Evolutionary conservation across 1,140 invertebrate genomes (phyloP), one percentile per base, ranked within the genome.

Genomic region (Campoletis sonorensis): DNA sequence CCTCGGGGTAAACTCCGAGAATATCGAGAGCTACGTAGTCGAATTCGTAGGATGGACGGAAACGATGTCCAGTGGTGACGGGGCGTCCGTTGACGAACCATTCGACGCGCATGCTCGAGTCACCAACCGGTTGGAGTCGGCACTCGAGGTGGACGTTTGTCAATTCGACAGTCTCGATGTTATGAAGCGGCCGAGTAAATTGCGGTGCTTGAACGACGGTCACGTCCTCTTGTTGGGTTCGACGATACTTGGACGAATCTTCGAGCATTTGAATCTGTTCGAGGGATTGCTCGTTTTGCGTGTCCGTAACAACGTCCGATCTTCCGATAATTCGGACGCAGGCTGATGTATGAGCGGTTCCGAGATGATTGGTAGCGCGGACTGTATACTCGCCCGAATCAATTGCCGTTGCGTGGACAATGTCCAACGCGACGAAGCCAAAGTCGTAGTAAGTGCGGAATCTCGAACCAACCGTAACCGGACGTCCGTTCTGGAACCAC

Each of bases 1-100:
- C 99, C 88, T 98, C 97, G 49, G 98, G 97, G 89, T 99, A 99
- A 7, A 98, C 98, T 85, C 97, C 98, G 2, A 99, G 92, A 40
- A 99, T 95, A 90, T 99, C 98, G 33, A 99, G 92, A 49, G 98
- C 97, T 10, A 99, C 98, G 89, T 99, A 99, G 89, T 99, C 98
- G 91, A 99, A 99, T 92, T 99, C 98, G 91, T 99, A 97, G 4
- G 97, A 96, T 68, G 98, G 98, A 91, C 97, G 94, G 93, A 99
- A 99, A 81, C 98, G 94, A 89, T 99, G 98, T 18, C 98, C 98
- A 51, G 95, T 96, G 90, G 95, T 96, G 5, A 97, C 95, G 23
- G 96, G 97, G 84, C 95, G 93, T 64, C 98, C 98, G 92, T 99
- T 99, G 27, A 97, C 96, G 88, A 98, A 97, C 99, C 99, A 99